phyloP scores from a whole-genome alignment of 2,797 vertebrate genomes.

The Crax fasciolata region DNA sequence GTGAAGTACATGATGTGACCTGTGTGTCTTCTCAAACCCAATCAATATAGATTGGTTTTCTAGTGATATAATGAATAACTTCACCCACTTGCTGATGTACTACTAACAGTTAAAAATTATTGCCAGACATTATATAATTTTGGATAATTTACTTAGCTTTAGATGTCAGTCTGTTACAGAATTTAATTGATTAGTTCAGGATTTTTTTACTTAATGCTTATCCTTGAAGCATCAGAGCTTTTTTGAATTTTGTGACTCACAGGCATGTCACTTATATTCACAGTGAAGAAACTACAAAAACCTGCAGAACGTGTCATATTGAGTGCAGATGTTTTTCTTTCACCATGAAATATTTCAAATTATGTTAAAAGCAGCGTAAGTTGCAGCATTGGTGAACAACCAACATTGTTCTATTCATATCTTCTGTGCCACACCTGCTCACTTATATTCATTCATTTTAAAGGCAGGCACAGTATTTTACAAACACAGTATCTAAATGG shows the following conservation, averaged over 20 bases:
- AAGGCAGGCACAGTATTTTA: slow-evolving; percentile 68
- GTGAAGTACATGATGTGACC: slow-evolving; percentile 13
- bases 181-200: slow-evolving; percentile 27
- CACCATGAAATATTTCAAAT: slow-evolving; percentile 49
- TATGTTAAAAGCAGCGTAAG: slow-evolving; percentile 42
- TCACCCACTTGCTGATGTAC: slow-evolving; percentile 41
- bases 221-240: slow-evolving; percentile 51
- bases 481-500: slow-evolving; percentile 73
- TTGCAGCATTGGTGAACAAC: slow-evolving; percentile 66
- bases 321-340: slow-evolving; percentile 59
- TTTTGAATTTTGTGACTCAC: slow-evolving; percentile 65
- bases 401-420: slow-evolving; percentile 37
- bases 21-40: slow-evolving; percentile 39
- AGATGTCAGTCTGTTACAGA: slow-evolving; percentile 26
- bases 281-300: slow-evolving; percentile 76
- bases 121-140: slow-evolving; percentile 54
- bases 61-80: slow-evolving; percentile 11
- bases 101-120: slow-evolving; percentile 67
- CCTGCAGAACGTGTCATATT: slow-evolving; percentile 62
- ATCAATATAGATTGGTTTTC: background rate
- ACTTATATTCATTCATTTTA: background rate
- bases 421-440: slow-evolving; percentile 51
- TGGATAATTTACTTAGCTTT: slow-evolving; percentile 37
- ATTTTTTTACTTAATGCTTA: slow-evolving; percentile 12
- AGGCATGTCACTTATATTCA: slow-evolving; percentile 78